Evolutionary conservation across 2,888 invertebrate species (phyloP), one percentile per base, ranked within the genome.

Genomic region (Ophion slaviceki): DNA sequence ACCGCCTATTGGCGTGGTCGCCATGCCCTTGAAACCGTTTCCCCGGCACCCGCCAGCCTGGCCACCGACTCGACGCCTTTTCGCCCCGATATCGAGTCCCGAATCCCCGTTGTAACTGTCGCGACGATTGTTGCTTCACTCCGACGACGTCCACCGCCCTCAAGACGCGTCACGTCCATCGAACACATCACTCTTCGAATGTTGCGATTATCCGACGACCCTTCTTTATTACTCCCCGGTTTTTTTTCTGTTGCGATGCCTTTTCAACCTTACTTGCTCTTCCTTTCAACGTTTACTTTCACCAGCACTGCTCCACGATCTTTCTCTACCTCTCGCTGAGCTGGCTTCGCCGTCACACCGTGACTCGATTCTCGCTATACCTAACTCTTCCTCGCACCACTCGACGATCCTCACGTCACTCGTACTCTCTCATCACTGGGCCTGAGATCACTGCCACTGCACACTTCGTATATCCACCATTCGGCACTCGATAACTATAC

Each of bases 1-100:
- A 93, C 93, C 93, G 93, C 93, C 93, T 93, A 93, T 91, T 93
- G 93, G 93, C 93, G 93, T 93, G 92, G 93, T 93, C 93, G 93
- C 93, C 93, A 93, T 93, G 93, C 93, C 93, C 93, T 93, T 93
- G 91, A 90, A 92, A 92, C 92, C 93, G 91, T 92, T 92, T 92
- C 93, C 93, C 92, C 92, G 92, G 92, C 91, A 90, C 93, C 93
- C 93, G 93, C 93, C 93, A 93, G 93, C 93, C 93, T 93, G 92
- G 90, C 92, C 92, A 93, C 92, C 93, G 90, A 92, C 90, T 89
- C 91, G 90, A 91, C 90, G 88, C 89, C 91, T 91, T 90, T 92
- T 91, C 91, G 89, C 91, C 88, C 91, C 88, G 91, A 91, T 91
- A 89, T 89, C 87, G 89, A 88, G 87, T 78, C 89, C 89, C 88